phyloP scores from a whole-genome alignment of 1,140 invertebrate genomes.

The Aphis gossypii region DNA sequence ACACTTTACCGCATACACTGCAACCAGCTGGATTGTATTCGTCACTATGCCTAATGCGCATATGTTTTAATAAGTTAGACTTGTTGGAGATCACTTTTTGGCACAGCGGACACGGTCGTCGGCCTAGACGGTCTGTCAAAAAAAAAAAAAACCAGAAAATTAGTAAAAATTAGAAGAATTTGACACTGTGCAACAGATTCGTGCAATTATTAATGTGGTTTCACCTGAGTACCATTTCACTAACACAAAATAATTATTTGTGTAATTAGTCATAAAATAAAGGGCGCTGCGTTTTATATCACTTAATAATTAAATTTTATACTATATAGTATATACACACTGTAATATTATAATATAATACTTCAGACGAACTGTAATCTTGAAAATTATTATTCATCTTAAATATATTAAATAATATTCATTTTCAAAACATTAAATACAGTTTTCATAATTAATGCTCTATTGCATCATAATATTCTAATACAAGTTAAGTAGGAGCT shows the following conservation, averaged over 20 bases:
- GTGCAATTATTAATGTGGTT: constrained; percentile 6
- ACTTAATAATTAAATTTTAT: neutral
- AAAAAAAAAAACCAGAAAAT: constrained; percentile 27
- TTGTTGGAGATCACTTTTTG: constrained; percentile 66
- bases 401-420: neutral
- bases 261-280: constrained; percentile 15
- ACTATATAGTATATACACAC: neutral
- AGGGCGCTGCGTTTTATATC: neutral
- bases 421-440: neutral
- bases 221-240: constrained; percentile 27
- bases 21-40: constrained; percentile 66
- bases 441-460: neutral
- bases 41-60: constrained; percentile 64
- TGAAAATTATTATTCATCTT: neutral
- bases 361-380: neutral
- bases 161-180: neutral
- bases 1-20: constrained; percentile 73
- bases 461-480: neutral
- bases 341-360: neutral
- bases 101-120: constrained; percentile 65
- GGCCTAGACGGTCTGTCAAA: constrained; percentile 60
- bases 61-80: constrained; percentile 65
- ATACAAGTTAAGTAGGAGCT: neutral
- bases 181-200: neutral
- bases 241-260: constrained; percentile 31